Evolutionary conservation across 2,113 vertebrate species (phyloP).

Genomic region (Strix aluco): DNA sequence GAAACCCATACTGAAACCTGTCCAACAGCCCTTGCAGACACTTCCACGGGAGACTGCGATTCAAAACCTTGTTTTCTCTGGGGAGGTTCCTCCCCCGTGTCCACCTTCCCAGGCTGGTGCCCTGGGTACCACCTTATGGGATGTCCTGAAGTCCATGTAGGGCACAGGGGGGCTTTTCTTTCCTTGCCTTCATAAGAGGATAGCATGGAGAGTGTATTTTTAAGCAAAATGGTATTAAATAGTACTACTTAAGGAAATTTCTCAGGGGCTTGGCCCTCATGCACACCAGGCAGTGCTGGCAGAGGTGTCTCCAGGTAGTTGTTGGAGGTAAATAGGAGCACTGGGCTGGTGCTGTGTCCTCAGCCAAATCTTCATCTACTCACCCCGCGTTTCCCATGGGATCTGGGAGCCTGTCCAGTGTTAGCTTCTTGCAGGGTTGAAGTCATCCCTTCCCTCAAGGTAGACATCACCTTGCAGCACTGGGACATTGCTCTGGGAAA

Average conservation of each 20-base stretch:
- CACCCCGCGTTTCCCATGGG: not conserved
- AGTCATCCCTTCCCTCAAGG: not conserved
- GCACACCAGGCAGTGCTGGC: too few species aligned
- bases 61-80: not conserved
- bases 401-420: not conserved
- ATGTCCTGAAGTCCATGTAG: not conserved
- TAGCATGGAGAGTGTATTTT: not conserved
- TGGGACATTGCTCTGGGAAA: rapidly evolving
- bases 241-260: not conserved
- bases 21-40: not conserved
- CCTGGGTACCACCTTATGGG: rapidly evolving
- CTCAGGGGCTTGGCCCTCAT: not conserved
- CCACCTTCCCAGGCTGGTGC: not conserved
- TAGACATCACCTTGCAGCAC: not conserved
- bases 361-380: not conserved
- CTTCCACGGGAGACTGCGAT: rapidly evolving
- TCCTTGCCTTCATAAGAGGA: not conserved
- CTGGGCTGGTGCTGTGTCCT: not conserved
- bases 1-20: rapidly evolving
- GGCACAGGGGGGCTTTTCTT: not conserved
- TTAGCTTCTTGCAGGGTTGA: not conserved
- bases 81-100: rapidly evolving
- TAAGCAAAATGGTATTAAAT: not conserved
- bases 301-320: not conserved
- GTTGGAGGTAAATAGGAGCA: not conserved